phyloP scores from a whole-genome alignment of 2,888 invertebrate genomes.

The Limenitis camilla region DNA sequence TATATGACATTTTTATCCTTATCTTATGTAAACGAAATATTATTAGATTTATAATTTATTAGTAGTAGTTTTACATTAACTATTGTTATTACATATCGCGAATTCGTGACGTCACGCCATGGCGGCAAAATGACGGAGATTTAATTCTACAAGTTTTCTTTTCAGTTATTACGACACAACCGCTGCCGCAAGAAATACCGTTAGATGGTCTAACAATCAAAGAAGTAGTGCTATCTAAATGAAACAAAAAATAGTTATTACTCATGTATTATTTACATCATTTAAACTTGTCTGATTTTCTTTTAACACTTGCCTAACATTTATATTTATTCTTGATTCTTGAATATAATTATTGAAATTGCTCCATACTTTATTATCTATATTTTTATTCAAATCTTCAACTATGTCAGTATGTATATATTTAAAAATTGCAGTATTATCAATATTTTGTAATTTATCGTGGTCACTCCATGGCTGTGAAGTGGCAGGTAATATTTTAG shows the following conservation, averaged over 20 bases:
- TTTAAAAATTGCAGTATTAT: conserved; percentile 32
- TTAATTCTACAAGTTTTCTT: too few relatives aligned
- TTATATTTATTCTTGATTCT: conserved; percentile 91
- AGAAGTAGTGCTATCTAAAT: not conserved
- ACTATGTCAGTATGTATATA: conserved; percentile 34
- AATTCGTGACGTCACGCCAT: too few relatives aligned
- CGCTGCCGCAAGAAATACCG: conserved; percentile 19
- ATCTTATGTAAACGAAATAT: too few relatives aligned
- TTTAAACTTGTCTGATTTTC: conserved; percentile 67
- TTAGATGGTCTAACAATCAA: not conserved
- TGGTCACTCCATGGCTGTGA: conserved; percentile 64
- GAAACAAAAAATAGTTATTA: not conserved
- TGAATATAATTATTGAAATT: conserved; percentile 76
- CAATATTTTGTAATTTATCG: conserved; percentile 15
- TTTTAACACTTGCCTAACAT: conserved; percentile 91
- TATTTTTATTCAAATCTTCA: conserved; percentile 36
- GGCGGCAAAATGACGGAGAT: too few relatives aligned
- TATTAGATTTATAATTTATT: too few relatives aligned
- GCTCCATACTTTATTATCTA: conserved; percentile 58
- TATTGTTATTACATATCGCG: too few relatives aligned
- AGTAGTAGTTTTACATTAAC: too few relatives aligned
- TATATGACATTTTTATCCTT: too few relatives aligned
- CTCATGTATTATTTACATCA: conserved; percentile 31
- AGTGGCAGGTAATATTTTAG: conserved; percentile 80
- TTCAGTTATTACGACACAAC: conserved; percentile 56